Evolutionary conservation across 2,113 vertebrate genomes (phyloP).

Genomic region (Heterotis niloticus): DNA sequence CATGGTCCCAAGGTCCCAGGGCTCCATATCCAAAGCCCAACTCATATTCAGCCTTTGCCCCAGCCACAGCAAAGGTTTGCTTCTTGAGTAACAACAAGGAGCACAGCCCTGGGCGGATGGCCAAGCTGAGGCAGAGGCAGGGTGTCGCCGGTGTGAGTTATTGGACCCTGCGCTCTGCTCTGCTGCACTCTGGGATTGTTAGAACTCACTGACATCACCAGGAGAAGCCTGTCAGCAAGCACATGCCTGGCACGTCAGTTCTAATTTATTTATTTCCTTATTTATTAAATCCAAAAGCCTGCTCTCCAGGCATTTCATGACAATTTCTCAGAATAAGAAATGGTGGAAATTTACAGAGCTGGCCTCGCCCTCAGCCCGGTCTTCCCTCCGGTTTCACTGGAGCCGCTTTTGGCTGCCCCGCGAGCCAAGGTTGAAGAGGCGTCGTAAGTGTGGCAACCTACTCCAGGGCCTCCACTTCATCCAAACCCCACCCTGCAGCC

Average conservation of each 20-base stretch:
- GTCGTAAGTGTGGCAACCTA: background rate
- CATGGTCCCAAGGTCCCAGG: too few relatives aligned
- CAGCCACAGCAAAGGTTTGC: background rate
- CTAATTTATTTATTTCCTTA: background rate
- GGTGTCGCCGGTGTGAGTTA: background rate
- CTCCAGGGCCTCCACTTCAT: too few relatives aligned
- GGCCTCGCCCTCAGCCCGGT: background rate
- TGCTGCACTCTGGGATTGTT: background rate
- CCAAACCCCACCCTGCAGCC: too few relatives aligned
- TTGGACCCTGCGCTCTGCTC: background rate
- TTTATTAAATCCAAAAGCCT: background rate
- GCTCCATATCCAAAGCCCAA: too few relatives aligned
- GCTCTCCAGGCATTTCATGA: background rate
- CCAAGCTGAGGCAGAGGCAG: background rate
- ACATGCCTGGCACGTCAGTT: background rate
- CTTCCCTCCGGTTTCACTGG: background rate
- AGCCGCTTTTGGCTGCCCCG: background rate
- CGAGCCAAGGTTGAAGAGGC: background rate
- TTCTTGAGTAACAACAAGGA: background rate
- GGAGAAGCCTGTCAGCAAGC: background rate
- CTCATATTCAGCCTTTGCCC: background rate
- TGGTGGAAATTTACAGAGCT: background rate
- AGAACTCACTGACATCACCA: constrained; percentile 1
- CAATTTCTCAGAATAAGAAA: constrained; percentile 11
- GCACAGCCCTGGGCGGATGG: background rate